Percentiles rank a stretch among this genome's conserved stretches.
phyloP scores from a whole-genome alignment of 2,797 vertebrate species.

The Balearica regulorum region DNA sequence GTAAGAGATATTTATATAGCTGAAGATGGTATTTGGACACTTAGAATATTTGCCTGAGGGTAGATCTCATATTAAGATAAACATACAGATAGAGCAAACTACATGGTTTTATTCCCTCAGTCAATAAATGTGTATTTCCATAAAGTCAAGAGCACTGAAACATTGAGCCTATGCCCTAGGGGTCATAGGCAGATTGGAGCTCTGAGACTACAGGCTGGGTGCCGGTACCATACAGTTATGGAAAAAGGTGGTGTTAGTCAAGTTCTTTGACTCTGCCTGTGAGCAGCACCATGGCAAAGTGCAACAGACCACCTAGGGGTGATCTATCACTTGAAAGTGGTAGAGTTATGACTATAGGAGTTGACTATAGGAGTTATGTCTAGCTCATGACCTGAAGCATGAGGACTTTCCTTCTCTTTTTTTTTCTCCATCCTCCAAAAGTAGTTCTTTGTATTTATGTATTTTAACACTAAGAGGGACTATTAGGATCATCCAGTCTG shows the following conservation, averaged over 20 bases:
- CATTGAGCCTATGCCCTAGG: neutral
- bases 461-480: neutral
- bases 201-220: neutral
- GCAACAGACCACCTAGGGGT: neutral
- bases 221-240: neutral
- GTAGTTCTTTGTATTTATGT: neutral
- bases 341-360: neutral
- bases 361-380: neutral
- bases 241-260: neutral
- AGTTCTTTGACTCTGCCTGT: neutral
- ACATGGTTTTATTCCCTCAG: neutral
- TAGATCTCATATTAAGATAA: conserved; percentile 1
- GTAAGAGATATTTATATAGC: neutral
- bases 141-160: neutral
- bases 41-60: neutral
- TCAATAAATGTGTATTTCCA: neutral
- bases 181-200: neutral
- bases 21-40: neutral
- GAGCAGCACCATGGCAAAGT: neutral
- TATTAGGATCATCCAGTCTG: neutral
- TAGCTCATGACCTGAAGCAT: neutral
- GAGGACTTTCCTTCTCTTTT: neutral
- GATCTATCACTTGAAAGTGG: neutral
- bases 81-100: neutral
- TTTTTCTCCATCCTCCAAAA: neutral